Percentiles rank a stretch among this genome's conserved stretches.
These are phyloP conservation scores for Spheniscus humboldti DNA, from an alignment of 2,797 vertebrate genomes.

Conservation along the genomic window DNA sequence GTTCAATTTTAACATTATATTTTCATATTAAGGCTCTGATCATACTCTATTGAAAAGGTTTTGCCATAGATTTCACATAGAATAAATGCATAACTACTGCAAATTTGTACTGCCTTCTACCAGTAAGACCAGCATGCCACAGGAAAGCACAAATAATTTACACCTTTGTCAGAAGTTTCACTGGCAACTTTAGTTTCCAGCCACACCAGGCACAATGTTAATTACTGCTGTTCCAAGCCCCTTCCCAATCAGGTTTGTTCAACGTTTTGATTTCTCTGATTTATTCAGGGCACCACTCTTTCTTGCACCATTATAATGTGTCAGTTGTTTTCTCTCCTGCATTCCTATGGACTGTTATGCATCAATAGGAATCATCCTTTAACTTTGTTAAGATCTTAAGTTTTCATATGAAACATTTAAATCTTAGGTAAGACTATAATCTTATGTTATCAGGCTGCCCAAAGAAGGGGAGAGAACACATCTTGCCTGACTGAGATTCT, in stretches of 20 bases:
- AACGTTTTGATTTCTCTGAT: neutral
- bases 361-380: neutral
- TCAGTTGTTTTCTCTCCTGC: neutral
- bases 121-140: neutral
- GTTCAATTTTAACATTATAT: neutral
- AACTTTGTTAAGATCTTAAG: neutral
- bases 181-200: neutral
- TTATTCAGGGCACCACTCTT: neutral
- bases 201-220: neutral
- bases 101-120: neutral
- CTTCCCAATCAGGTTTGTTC: neutral
- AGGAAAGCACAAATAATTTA: neutral
- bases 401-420: neutral
- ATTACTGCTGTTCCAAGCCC: neutral
- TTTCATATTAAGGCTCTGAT: neutral
- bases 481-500: neutral
- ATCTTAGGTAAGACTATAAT: neutral
- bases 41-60: neutral
- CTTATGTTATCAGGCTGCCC: neutral
- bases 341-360: neutral
- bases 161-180: neutral
- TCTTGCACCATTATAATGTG: accelerated
- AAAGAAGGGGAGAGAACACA: neutral
- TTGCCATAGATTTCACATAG: neutral
- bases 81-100: neutral